phyloP scores from a whole-genome alignment of 2,113 vertebrate species.

The Gorsachius goisagi region DNA sequence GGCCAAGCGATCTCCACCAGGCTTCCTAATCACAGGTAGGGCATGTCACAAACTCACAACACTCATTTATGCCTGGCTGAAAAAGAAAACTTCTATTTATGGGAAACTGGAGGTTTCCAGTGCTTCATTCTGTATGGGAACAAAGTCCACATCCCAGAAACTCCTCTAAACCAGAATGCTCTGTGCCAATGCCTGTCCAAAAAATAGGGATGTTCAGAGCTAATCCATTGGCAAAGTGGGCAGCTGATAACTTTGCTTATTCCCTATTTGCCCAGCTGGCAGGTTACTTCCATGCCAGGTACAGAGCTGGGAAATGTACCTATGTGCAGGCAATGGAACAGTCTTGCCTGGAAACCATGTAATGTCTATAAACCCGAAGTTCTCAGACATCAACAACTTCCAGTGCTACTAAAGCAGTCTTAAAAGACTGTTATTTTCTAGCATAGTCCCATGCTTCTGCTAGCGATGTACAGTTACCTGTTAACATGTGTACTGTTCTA shows the following conservation, averaged over 20 bases:
- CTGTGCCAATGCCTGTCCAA: neutral
- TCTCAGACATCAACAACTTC: neutral
- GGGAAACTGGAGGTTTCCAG: neutral
- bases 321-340: neutral
- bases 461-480: conserved; percentile 41
- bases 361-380: neutral
- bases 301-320: neutral
- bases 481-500: conserved; percentile 77
- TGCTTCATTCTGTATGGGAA: neutral
- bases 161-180: neutral
- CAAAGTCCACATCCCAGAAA: neutral
- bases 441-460: neutral
- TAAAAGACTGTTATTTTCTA: neutral
- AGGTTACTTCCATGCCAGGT: neutral
- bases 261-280: neutral
- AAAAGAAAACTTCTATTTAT: neutral
- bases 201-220: neutral
- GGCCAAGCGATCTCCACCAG: accelerated
- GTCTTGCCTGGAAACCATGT: neutral
- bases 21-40: neutral
- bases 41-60: neutral
- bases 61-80: neutral
- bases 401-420: neutral
- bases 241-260: neutral
- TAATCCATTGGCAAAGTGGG: neutral